Conservation (phyloP, 1,140 invertebrate species). For the Mya arenaria region DNA sequence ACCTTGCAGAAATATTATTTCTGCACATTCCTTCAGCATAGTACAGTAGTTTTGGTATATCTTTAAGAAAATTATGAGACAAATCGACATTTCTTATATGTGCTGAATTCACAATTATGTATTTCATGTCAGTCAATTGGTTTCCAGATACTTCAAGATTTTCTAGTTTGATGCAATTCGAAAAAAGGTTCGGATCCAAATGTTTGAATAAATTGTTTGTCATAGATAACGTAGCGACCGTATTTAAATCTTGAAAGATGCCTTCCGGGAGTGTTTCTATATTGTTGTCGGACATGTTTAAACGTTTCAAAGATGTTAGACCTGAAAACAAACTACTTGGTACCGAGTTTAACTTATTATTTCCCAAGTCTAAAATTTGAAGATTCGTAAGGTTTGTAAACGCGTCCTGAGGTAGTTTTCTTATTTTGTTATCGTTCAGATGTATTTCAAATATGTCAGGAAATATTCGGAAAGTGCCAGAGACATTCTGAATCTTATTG, state of each 20-base stretch:
- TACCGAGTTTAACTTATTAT: slow-evolving; percentile 6
- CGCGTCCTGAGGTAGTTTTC: background rate
- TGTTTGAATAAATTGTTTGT: background rate
- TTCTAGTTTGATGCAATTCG: background rate
- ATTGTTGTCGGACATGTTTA: background rate
- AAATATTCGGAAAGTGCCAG: background rate
- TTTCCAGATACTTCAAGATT: background rate
- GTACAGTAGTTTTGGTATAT: background rate
- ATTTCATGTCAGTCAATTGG: background rate
- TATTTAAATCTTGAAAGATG: background rate
- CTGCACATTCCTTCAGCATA: background rate
- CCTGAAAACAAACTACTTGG: background rate
- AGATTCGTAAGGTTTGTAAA: background rate
- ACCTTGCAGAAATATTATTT: background rate
- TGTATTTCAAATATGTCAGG: background rate
- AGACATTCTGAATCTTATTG: background rate
- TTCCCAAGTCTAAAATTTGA: background rate
- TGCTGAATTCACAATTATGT: background rate
- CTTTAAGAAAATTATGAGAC: background rate
- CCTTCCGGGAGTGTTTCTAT: background rate
- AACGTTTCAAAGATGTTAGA: background rate
- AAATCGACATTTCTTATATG: background rate
- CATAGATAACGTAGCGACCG: background rate
- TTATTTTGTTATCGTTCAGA: background rate
- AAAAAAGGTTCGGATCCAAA: background rate